Conservation (phyloP, 2,113 vertebrate genomes). For the Alces alces region DNA sequence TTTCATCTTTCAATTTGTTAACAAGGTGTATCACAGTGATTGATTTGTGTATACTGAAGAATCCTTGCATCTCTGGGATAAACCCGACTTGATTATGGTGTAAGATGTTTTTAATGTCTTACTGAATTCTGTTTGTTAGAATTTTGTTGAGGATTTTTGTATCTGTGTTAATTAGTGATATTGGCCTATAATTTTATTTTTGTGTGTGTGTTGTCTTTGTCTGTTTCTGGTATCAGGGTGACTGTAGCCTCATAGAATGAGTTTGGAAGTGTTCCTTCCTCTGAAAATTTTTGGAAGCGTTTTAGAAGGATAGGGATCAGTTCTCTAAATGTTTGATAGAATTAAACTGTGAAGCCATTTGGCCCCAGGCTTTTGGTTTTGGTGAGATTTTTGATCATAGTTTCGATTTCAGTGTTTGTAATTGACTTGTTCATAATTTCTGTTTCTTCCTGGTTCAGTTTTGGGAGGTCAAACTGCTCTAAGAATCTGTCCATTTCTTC, state of each 20-base stretch:
- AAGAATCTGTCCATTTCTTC: neutral
- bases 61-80: neutral
- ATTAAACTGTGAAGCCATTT: neutral
- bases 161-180: neutral
- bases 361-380: neutral
- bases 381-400: neutral
- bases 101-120: neutral
- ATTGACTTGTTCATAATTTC: neutral
- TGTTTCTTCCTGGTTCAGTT: neutral
- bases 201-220: neutral
- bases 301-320: accelerated
- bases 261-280: neutral
- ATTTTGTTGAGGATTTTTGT: neutral
- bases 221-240: neutral
- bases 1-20: neutral
- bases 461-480: neutral
- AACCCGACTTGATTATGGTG: neutral
- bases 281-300: neutral
- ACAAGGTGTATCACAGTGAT: neutral
- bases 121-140: neutral
- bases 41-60: neutral
- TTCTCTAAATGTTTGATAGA: accelerated
- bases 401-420: neutral
- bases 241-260: neutral
- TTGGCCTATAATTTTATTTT: neutral